These are phyloP conservation scores for Drosophila takahashii DNA, from an alignment of 1,140 invertebrate genomes.

Conservation along the genomic window DNA sequence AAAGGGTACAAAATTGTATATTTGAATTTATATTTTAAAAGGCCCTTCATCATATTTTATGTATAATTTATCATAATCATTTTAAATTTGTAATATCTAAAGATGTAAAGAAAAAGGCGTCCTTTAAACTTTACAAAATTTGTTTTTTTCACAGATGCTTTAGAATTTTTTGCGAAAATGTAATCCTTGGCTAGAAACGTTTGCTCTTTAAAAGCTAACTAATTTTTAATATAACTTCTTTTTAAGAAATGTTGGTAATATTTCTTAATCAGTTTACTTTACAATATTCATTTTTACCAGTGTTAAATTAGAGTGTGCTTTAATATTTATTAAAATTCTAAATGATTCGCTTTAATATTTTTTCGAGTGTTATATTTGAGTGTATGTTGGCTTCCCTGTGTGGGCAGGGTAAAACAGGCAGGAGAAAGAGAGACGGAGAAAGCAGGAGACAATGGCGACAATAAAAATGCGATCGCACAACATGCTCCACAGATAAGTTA, in stretches of 20 bases:
- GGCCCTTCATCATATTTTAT: not conserved
- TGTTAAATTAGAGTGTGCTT: not conserved
- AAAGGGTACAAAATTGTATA: not conserved
- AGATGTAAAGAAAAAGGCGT: too few species aligned
- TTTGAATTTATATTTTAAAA: not conserved
- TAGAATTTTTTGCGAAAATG: too few species aligned
- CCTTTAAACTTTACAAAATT: too few species aligned
- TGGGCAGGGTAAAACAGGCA: constrained; percentile 39
- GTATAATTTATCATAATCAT: not conserved
- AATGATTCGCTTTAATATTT: not conserved
- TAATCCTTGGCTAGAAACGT: too few species aligned
- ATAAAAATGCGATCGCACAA: constrained; percentile 83
- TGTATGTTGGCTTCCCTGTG: constrained; percentile 50
- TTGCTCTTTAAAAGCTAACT: too few species aligned
- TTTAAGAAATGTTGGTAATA: too few species aligned
- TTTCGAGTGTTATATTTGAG: constrained; percentile 13
- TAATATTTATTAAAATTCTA: not conserved
- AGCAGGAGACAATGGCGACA: constrained; percentile 77
- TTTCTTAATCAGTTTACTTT: too few species aligned
- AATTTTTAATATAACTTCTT: too few species aligned
- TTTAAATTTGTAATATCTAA: not conserved
- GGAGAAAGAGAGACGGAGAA: constrained; percentile 31
- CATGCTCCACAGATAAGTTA: constrained; percentile 81
- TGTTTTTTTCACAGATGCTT: too few species aligned
- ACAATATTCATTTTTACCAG: not conserved